Conservation (phyloP, 2,888 invertebrate species). For the Acronicta alni region DNA sequence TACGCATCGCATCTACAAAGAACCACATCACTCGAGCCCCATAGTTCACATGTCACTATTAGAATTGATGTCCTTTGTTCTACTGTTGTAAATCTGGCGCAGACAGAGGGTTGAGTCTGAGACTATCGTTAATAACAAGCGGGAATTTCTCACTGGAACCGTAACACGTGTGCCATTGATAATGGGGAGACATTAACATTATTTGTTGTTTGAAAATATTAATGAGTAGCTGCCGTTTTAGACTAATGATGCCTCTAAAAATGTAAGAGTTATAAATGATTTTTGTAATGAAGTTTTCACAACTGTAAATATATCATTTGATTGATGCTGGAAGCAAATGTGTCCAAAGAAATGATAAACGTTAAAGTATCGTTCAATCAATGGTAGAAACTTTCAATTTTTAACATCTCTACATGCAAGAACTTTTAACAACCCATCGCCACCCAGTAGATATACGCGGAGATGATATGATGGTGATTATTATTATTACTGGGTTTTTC, state of each 20-base stretch:
- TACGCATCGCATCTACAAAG: conserved; percentile 59
- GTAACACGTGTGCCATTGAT: conserved; percentile 78
- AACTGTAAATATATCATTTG: conserved; percentile 35
- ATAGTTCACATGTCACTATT: conserved; percentile 82
- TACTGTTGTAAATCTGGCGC: conserved; percentile 79
- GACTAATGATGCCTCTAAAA: conserved; percentile 71
- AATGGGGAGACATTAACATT: conserved; percentile 86
- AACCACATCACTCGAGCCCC: conserved; percentile 64
- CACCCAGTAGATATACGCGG: no score
- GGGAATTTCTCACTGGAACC: conserved; percentile 72
- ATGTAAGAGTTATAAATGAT: conserved; percentile 69
- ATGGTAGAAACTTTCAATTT: no score
- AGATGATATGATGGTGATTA: no score
- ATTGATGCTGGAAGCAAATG: conserved; percentile 23
- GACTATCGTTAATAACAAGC: conserved; percentile 77
- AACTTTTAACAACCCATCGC: no score
- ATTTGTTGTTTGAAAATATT: conserved; percentile 78
- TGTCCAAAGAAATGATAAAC: not conserved
- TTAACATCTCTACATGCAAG: no score
- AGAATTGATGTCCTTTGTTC: conserved; percentile 87
- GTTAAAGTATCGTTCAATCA: not conserved
- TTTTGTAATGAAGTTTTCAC: conserved; percentile 66
- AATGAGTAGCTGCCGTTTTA: conserved; percentile 77
- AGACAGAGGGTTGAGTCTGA: conserved; percentile 72
- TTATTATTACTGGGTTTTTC: no score